Percentiles rank a stretch among this genome's conserved stretches.
phyloP scores from a whole-genome alignment of 2,797 vertebrate species.

The Catamblyrhynchus diadema region DNA sequence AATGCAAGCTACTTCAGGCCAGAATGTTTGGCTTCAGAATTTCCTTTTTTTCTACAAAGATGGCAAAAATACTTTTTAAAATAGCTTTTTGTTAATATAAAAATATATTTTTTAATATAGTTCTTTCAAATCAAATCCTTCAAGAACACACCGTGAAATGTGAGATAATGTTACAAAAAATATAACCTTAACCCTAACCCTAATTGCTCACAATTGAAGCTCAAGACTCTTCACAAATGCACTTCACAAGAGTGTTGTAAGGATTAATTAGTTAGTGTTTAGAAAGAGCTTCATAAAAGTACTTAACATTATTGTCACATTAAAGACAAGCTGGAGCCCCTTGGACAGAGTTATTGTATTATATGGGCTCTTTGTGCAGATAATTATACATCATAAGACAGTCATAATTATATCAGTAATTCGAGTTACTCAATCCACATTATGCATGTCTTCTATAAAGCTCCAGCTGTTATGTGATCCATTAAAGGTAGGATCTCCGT shows the following conservation, averaged over 20 bases:
- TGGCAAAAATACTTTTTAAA: neutral
- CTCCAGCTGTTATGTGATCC: neutral
- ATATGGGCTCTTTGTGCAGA: neutral
- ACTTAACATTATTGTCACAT: constrained; percentile 13
- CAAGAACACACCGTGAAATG: neutral
- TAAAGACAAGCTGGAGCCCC: constrained; percentile 13
- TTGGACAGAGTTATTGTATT: neutral
- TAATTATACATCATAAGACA: neutral
- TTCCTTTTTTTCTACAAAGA: neutral
- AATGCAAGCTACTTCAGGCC: neutral
- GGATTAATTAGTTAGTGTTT: constrained; percentile 11
- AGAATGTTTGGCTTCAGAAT: neutral
- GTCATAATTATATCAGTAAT: constrained; percentile 9
- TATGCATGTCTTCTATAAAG: neutral
- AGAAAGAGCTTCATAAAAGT: constrained; percentile 18
- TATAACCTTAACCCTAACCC: neutral
- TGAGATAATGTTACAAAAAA: neutral
- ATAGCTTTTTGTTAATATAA: neutral
- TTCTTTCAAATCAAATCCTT: neutral
- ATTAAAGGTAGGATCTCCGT: neutral
- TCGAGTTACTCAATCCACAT: neutral
- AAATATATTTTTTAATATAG: neutral
- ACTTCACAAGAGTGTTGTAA: neutral
- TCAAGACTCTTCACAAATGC: neutral
- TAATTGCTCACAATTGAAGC: neutral